Evolutionary conservation across 2,797 vertebrate species (phyloP), one percentile per base, ranked within the genome.

Genomic region (Sebastes taczanowskii): DNA sequence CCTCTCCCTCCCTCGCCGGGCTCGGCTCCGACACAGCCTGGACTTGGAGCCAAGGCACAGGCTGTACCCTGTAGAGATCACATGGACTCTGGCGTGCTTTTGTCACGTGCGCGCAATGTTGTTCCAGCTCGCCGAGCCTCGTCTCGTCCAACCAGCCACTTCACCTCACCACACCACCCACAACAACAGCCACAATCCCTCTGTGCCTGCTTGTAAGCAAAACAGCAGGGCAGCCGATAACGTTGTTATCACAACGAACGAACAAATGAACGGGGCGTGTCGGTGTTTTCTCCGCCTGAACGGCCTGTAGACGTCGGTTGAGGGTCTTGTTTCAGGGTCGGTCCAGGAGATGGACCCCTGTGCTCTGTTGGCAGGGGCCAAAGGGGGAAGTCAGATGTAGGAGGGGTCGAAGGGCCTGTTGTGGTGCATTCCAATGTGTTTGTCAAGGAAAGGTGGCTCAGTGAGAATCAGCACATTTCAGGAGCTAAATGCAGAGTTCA

Each of bases 61-160:
- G 49, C 80, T 92, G 93, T 94, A 74, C 93, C 75, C 85, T 86
- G 87, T 70, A 42, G 77, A 79, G 79, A 78, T 94, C 94, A 95
- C 95, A 91, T 95, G 94, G 92, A 89, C 83, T 77, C 63, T 65
- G 82, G 71, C 34, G 89, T 93, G 91, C 89, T 85, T 35, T 23
- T 27, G 86, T 94, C 94, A 93, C 88, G 83, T 94, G 92, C 22
- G 0, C 74, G 25, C 14, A 32, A 61, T 66, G 18, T 77, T 92
- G 82, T 85, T 89, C 81, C 78, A 72, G 78, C 81, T 68, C 69
- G 34, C 58, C 9, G 7, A 76, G 71, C 14, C 69, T 59, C 46
- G 42, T 56, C 74, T 86, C 11, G 20, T 71, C 58, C 70, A 74
- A 72, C 84, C 82, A 10, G 49, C 18, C 20, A n/a, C 49, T 52